A percentile compares a stretch with the other conserved stretches of the same genome.
Evolutionary conservation across 2,113 vertebrate genomes (phyloP).

Genomic region (Platysternon megacephalum): DNA sequence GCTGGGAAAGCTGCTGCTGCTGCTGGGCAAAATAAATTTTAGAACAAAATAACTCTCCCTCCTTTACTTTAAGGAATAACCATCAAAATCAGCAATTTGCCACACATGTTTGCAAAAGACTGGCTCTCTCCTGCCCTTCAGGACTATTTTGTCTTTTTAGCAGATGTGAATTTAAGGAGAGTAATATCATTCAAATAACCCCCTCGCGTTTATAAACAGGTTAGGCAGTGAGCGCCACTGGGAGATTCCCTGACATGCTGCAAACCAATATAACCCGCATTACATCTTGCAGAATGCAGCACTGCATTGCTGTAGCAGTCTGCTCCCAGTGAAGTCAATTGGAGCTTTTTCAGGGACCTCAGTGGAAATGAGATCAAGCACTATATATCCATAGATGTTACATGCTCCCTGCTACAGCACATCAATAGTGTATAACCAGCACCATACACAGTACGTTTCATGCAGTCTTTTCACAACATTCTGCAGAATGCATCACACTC

Average conservation of each 20-base stretch:
- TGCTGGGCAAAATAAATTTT: too few relatives aligned
- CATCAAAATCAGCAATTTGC: background rate
- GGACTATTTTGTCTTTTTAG: background rate
- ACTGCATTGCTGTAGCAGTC: background rate
- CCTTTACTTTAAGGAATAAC: background rate
- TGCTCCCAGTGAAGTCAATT: background rate
- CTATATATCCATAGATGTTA: slow-evolving; percentile 4
- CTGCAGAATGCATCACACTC: background rate
- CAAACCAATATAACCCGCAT: background rate
- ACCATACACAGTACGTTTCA: background rate
- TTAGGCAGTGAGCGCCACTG: background rate
- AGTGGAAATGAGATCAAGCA: background rate
- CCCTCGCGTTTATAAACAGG: slow-evolving; percentile 9
- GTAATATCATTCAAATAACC: slow-evolving; percentile 17
- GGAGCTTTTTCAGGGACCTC: slow-evolving; percentile 3
- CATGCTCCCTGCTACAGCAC: background rate
- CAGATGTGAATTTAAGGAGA: slow-evolving; percentile 9
- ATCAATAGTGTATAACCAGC: background rate
- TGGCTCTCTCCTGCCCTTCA: background rate
- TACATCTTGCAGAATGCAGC: accelerated
- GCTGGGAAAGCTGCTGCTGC: background rate
- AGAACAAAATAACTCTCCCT: background rate
- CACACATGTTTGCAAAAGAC: background rate
- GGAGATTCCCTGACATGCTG: slow-evolving; percentile 28
- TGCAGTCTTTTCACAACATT: background rate